Base-by-base conservation (phyloP, 2,797 vertebrate species). In the Clarias platycephalus region DNA sequence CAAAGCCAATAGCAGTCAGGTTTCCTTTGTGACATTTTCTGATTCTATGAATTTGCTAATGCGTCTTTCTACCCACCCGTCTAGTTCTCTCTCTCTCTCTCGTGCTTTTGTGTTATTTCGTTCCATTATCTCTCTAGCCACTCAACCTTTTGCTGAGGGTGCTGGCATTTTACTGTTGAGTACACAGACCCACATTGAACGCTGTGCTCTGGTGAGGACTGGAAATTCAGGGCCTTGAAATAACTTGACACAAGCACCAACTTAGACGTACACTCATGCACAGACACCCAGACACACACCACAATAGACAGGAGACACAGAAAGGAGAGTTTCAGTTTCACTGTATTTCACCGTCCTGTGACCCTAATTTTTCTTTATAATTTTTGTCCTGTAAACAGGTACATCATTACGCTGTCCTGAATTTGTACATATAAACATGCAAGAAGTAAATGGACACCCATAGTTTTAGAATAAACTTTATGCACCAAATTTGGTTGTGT, bases 131-230 rank as follows among this genome's bases (percentile, higher is more conserved):
- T 55, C 26, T 63, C 10, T 5, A 70, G 60, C 37, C 74, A 63
- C 28, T 75, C 58, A 53, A 28, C 16, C 75, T 44, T 70, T 82
- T 53, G 62, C 4, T 40, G 40, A 31, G 34, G 62, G 13, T 57
- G 28, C 49, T 34, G 31, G 26, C 57, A 77, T 67, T 78, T 62
- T 75, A 31, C 74, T 80, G 44, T 24, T 2, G 15, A 67, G 26
- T n/a, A 80, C 63, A 80, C 55, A 77, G 60, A 77, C 63, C 18
- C 66, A 70, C 53, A 49, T 6, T 34, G 64, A 81, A 68, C 22
- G 2, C n/a, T 9, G 24, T 34, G 64, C 66, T 68, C 12, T 37
- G 31, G n/a, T 12, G 44, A 26, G 63, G n/a, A 28, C 40, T 2
- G 62, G 7, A 79, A 53, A 7, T 64, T 26, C 16, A 26, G 40